Evolutionary conservation across 2,113 vertebrate genomes (phyloP).

Genomic region (Machaerirhynchus nigripectus): DNA sequence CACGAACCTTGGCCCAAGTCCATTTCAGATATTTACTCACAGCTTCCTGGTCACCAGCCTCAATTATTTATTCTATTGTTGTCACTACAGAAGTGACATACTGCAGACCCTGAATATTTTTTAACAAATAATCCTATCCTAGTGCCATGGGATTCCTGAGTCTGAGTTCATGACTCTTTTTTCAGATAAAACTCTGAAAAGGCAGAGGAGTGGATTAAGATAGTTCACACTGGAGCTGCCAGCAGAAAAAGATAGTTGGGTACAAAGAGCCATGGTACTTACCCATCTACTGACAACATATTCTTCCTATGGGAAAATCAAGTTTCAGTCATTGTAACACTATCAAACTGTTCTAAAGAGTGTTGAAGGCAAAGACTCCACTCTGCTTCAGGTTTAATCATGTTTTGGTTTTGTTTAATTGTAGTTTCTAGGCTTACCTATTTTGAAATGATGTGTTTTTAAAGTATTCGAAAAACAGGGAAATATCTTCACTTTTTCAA

Average conservation of each 20-base stretch:
- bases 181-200: background rate
- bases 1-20: background rate
- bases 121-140: background rate
- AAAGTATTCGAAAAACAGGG: background rate
- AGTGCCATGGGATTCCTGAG: background rate
- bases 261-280: background rate
- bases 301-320: background rate
- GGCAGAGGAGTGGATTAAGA: background rate
- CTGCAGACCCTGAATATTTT: background rate
- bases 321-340: background rate
- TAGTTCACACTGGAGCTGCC: rapidly evolving
- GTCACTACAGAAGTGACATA: background rate
- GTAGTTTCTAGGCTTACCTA: background rate
- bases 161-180: background rate
- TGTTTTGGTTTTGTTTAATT: background rate
- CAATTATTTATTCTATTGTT: background rate
- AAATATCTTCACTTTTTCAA: background rate
- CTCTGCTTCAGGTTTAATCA: background rate
- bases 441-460: background rate
- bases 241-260: background rate
- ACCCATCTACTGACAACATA: background rate
- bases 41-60: background rate
- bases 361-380: background rate
- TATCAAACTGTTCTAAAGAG: background rate
- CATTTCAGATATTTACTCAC: background rate